Evolutionary conservation across 2,113 vertebrate genomes (phyloP).

Genomic region (Hucho hucho): DNA sequence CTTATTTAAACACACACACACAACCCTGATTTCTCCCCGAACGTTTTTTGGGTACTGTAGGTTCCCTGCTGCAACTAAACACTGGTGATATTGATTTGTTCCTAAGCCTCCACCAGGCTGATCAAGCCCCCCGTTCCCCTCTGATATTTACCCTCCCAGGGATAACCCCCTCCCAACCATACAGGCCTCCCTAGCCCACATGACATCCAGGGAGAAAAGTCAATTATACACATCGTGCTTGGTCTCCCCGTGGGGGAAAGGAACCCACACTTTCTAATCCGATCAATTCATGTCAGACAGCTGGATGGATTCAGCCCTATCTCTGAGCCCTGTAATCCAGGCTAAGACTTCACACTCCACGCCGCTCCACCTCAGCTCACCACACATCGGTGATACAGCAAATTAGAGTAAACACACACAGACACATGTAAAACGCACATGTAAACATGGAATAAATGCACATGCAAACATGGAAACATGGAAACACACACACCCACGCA

Average conservation of each 20-base stretch:
- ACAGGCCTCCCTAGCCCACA: constrained; percentile 57
- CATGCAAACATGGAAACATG: not conserved
- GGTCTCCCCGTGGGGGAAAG: constrained; percentile 65
- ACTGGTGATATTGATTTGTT: constrained; percentile 65
- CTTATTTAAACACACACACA: too few relatives aligned
- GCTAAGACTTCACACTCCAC: constrained; percentile 71
- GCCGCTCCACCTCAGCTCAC: constrained; percentile 53
- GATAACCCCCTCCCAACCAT: constrained; percentile 62
- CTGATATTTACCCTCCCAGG: constrained; percentile 31
- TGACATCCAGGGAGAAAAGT: constrained; percentile 69
- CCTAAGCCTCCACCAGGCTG: constrained; percentile 65
- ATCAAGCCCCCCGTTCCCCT: too few relatives aligned
- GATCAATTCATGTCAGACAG: constrained; percentile 78
- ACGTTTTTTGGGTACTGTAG: too few relatives aligned
- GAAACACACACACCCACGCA: too few relatives aligned
- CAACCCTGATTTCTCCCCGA: too few relatives aligned
- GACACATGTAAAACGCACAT: constrained; percentile 5
- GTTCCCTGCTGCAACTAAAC: constrained; percentile 62
- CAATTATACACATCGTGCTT: constrained; percentile 68
- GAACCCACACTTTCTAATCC: constrained; percentile 74
- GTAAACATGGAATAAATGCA: constrained; percentile 21
- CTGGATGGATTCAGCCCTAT: constrained; percentile 69
- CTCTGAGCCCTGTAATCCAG: constrained; percentile 76
- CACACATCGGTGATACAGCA: constrained; percentile 44
- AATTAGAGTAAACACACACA: constrained; percentile 42